Percentiles rank a stretch among this genome's conserved stretches.
Conservation (phyloP, 1,140 invertebrate species). For the Harlomillsia oculata region DNA sequence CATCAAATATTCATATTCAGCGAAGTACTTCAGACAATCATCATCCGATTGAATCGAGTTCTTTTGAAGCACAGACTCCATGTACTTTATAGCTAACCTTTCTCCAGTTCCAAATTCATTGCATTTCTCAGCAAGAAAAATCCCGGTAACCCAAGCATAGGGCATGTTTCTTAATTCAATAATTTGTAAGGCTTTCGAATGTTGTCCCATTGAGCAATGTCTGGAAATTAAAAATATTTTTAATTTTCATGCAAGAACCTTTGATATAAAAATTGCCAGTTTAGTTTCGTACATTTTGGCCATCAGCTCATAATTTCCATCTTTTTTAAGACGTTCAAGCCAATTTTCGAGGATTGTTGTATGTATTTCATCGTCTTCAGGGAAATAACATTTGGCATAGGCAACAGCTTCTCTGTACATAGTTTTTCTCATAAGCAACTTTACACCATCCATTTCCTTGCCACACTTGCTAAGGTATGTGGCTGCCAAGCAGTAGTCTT, state of each 20-base stretch:
- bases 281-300: constrained; percentile 20
- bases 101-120: constrained; percentile 9
- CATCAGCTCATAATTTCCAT: constrained; percentile 23
- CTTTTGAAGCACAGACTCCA: constrained; percentile 7
- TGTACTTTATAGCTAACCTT: constrained; percentile 20
- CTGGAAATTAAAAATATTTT: background rate
- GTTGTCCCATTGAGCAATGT: constrained; percentile 8
- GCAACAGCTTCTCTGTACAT: constrained; percentile 25
- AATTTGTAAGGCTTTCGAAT: constrained; percentile 6
- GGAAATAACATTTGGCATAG: constrained; percentile 1
- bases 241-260: background rate
- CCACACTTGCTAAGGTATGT: constrained; percentile 4
- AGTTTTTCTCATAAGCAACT: constrained; percentile 8
- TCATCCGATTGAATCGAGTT: constrained; percentile 8
- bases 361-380: background rate
- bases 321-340: constrained; percentile 4
- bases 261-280: background rate
- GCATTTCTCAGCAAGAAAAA: constrained; percentile 6
- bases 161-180: constrained; percentile 19
- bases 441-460: constrained; percentile 8
- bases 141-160: constrained; percentile 21
- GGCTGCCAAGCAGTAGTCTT: constrained; percentile 13
- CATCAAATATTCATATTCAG: constrained; percentile 2
- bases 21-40: constrained; percentile 7
- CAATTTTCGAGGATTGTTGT: constrained; percentile 11